A percentile compares a stretch with the other conserved stretches of the same genome.
phyloP scores from a whole-genome alignment of 1,140 invertebrate species.

The Gonioctena quinquepunctata region DNA sequence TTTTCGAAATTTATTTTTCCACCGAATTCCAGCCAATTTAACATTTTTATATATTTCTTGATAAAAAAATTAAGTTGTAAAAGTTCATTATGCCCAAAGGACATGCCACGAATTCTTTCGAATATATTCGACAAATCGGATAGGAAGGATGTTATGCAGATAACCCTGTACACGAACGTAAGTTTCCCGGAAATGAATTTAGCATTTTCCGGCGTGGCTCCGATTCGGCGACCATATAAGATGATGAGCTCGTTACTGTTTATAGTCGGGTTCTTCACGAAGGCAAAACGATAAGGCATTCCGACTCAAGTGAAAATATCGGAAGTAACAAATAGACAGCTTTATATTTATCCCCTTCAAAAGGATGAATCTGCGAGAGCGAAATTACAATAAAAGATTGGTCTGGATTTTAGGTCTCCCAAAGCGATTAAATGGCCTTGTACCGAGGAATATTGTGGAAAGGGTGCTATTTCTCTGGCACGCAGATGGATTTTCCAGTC shows the following conservation, averaged over 20 bases:
- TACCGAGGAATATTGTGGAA: background rate
- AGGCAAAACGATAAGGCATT: background rate
- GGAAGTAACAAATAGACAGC: background rate
- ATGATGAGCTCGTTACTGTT: background rate
- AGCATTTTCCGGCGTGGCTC: background rate
- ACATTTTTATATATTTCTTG: too few species aligned
- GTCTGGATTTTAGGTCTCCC: background rate
- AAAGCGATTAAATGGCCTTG: background rate
- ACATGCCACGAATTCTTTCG: too few species aligned
- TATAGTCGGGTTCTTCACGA: background rate
- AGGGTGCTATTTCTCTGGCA: background rate
- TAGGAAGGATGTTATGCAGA: too few species aligned
- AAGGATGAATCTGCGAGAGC: background rate
- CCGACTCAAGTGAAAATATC: background rate
- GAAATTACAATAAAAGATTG: background rate
- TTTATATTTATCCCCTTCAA: background rate
- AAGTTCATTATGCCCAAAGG: too few species aligned
- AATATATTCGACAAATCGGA: too few species aligned
- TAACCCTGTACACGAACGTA: background rate
- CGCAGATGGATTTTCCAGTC: background rate
- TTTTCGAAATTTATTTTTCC: too few species aligned
- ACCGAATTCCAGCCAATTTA: too few species aligned
- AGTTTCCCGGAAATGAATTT: background rate
- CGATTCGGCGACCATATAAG: background rate
- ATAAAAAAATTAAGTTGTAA: too few species aligned